phyloP scores from a whole-genome alignment of 2,888 invertebrate genomes.

The Euzophera pinguis region DNA sequence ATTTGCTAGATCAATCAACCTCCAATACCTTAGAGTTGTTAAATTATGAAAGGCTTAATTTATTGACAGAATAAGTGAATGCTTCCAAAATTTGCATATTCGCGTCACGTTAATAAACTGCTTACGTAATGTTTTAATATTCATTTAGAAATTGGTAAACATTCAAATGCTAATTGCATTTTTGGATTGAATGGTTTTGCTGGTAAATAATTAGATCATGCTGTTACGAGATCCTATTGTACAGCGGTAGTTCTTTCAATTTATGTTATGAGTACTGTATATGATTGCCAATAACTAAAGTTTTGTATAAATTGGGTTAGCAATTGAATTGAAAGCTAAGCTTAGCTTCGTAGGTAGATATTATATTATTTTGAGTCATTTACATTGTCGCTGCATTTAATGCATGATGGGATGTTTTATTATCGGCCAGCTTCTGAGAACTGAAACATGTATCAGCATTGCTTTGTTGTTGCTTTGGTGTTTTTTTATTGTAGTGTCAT shows the following conservation, averaged over 20 bases:
- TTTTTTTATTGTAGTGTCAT: too few species aligned
- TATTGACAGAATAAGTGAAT: conserved; percentile 20
- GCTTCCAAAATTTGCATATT: conserved; percentile 24
- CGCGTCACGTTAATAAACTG: conserved; percentile 24
- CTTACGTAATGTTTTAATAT: conserved; percentile 16
- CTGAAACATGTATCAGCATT: too few species aligned
- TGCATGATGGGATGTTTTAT: too few species aligned
- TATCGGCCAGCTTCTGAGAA: too few species aligned
- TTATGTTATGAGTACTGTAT: background rate
- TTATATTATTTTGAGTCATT: too few species aligned
- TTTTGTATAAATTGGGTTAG: too few species aligned
- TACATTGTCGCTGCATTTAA: too few species aligned
- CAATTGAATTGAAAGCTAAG: too few species aligned
- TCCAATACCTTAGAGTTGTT: background rate
- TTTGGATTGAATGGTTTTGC: background rate
- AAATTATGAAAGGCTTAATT: conserved; percentile 3
- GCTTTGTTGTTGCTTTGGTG: too few species aligned
- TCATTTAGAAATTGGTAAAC: conserved; percentile 9
- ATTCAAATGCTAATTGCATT: background rate
- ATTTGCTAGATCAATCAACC: background rate
- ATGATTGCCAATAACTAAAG: too few species aligned
- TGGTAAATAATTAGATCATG: background rate
- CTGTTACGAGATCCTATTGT: background rate
- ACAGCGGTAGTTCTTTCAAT: background rate
- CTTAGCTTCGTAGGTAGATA: too few species aligned